Evolutionary conservation across 2,888 invertebrate genomes (phyloP).

Genomic region (Agriotes lineatus): DNA sequence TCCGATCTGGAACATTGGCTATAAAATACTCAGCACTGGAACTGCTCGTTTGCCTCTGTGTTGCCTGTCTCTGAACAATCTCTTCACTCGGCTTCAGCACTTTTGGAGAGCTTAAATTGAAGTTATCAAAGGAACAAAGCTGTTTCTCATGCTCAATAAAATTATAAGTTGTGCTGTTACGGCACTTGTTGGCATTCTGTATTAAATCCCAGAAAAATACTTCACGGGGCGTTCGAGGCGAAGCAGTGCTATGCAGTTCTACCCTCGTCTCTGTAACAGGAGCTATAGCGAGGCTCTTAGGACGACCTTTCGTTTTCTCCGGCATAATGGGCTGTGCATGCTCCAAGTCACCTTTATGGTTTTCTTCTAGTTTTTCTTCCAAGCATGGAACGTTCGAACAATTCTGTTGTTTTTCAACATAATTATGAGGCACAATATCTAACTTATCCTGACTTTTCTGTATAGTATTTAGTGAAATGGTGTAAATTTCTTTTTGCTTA

Average conservation of each 20-base stretch:
- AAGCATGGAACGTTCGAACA: not conserved
- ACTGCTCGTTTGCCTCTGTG: not conserved
- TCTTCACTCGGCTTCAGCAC: not conserved
- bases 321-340: not conserved
- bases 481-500: slow-evolving; percentile 1
- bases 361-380: slow-evolving; percentile 9
- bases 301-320: slow-evolving; percentile 6
- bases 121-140: slow-evolving; percentile 5
- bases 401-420: not conserved
- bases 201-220: slow-evolving; percentile 43
- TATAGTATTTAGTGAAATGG: slow-evolving; percentile 16
- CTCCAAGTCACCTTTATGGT: not conserved
- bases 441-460: slow-evolving; percentile 18
- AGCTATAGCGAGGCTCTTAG: slow-evolving; percentile 4
- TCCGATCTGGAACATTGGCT: slow-evolving; percentile 35
- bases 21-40: slow-evolving; percentile 35
- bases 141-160: slow-evolving; percentile 36
- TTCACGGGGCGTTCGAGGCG: slow-evolving; percentile 36
- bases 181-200: slow-evolving; percentile 32
- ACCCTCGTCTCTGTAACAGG: slow-evolving; percentile 12
- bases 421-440: not conserved
- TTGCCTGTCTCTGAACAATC: not conserved
- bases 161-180: slow-evolving; percentile 14
- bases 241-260: slow-evolving; percentile 34
- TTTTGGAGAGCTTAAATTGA: slow-evolving; percentile 15